Conservation (phyloP, 1,140 invertebrate species). For the Drosophila funebris region DNA sequence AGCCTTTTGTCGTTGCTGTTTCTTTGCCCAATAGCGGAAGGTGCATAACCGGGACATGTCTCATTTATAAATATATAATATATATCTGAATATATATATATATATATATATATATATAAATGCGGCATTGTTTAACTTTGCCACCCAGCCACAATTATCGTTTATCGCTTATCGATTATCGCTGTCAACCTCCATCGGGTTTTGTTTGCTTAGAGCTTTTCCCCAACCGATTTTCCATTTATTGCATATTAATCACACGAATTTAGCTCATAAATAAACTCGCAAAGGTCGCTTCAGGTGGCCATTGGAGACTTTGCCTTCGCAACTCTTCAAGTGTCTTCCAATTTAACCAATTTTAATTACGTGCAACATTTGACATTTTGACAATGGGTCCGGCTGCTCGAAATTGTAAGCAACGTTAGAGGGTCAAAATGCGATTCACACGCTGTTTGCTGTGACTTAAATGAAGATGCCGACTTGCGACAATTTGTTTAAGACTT, state of each 20-base stretch:
- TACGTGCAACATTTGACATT: slow-evolving; percentile 77
- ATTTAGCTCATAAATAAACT: slow-evolving; percentile 23
- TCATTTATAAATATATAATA: slow-evolving; percentile 17
- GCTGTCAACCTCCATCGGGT: slow-evolving; percentile 33
- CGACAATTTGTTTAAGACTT: slow-evolving; percentile 27
- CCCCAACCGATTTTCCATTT: slow-evolving; percentile 28
- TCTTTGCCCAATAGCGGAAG: slow-evolving; percentile 55
- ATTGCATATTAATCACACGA: slow-evolving; percentile 58
- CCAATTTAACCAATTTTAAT: slow-evolving; percentile 76
- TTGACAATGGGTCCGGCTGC: slow-evolving; percentile 38
- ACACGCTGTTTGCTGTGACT: slow-evolving; percentile 18
- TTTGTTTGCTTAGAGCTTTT: slow-evolving; percentile 35
- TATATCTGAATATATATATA: slow-evolving; percentile 10
- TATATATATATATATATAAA: slow-evolving; percentile 22
- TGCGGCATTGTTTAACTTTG: slow-evolving; percentile 45
- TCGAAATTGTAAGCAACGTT: slow-evolving; percentile 31
- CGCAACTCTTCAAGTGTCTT: slow-evolving; percentile 41
- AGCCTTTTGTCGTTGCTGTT: slow-evolving; percentile 1
- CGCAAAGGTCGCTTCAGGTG: slow-evolving; percentile 13
- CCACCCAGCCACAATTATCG: slow-evolving; percentile 27
- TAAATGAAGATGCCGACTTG: neutral
- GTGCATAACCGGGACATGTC: slow-evolving; percentile 26
- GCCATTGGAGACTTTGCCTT: slow-evolving; percentile 23
- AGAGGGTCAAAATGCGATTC: slow-evolving; percentile 10
- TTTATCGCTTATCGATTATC: slow-evolving; percentile 45